Evolutionary conservation across 2,888 invertebrate genomes (phyloP).

Genomic region (Erebia aethiops): DNA sequence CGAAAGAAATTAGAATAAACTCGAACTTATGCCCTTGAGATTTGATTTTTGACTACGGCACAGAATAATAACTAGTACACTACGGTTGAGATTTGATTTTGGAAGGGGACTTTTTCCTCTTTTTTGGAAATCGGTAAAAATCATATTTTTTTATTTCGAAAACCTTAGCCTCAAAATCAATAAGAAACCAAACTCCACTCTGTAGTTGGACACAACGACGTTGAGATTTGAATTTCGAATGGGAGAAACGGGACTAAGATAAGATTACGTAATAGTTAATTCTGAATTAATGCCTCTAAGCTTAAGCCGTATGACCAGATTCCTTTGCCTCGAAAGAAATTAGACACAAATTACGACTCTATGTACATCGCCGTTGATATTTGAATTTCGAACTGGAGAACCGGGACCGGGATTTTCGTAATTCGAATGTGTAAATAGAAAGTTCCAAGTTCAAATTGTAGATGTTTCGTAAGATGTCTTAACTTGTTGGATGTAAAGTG

Average conservation of each 20-base stretch:
- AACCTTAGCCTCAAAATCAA: not conserved
- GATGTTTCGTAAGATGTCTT: slow-evolving; percentile 15
- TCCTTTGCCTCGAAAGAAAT: not conserved
- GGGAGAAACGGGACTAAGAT: no score
- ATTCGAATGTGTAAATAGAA: slow-evolving; percentile 45
- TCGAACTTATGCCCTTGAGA: not conserved
- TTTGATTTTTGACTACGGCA: not conserved
- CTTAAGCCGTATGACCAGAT: not conserved
- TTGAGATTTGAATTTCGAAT: not conserved
- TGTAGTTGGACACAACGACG: not conserved
- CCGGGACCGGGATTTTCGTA: slow-evolving; percentile 41
- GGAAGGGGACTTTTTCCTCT: not conserved
- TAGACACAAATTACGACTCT: slow-evolving; percentile 15
- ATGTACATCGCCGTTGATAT: slow-evolving; percentile 41
- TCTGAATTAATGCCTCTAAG: not conserved
- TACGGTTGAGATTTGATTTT: slow-evolving; percentile 1
- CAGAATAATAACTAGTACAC: no score
- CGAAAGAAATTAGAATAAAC: not conserved
- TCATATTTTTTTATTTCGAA: no score
- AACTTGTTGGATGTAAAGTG: slow-evolving; percentile 17
- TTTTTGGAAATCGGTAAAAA: no score
- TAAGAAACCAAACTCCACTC: not conserved
- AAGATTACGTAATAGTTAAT: no score
- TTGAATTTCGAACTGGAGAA: slow-evolving; percentile 43
- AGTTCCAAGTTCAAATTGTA: slow-evolving; percentile 38